phyloP scores from a whole-genome alignment of 1,140 invertebrate species.

The Anadara kagoshimensis region DNA sequence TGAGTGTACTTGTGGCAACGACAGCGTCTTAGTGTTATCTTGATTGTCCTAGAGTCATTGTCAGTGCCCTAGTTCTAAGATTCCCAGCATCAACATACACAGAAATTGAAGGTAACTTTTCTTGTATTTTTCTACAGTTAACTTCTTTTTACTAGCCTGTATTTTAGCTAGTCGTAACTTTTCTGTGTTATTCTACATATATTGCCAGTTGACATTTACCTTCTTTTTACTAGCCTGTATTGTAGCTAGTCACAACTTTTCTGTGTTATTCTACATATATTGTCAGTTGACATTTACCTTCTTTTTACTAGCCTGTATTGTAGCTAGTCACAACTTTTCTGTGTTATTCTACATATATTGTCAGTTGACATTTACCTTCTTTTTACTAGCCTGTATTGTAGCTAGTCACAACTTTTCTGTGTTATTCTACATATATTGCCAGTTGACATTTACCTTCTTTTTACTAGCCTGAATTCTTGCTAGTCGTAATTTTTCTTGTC shows the following conservation, averaged over 20 bases:
- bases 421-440: too few relatives aligned
- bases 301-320: conserved; percentile 22
- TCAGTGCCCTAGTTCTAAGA: too few relatives aligned
- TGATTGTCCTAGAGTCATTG: too few relatives aligned
- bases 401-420: conserved; percentile 33
- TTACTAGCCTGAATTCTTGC: conserved; percentile 25
- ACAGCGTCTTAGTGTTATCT: too few relatives aligned
- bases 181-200: conserved; percentile 1
- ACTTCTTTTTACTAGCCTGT: conserved; percentile 23
- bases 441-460: background rate
- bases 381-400: conserved; percentile 23
- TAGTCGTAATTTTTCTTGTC: conserved; percentile 33
- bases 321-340: conserved; percentile 33
- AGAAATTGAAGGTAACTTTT: too few relatives aligned
- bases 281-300: background rate
- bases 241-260: conserved; percentile 32
- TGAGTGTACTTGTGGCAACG: too few relatives aligned
- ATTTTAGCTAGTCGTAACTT: conserved; percentile 31
- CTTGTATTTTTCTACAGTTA: too few relatives aligned
- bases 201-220: background rate
- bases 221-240: conserved; percentile 23
- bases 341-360: too few relatives aligned
- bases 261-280: background rate
- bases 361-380: background rate
- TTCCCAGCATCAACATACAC: too few relatives aligned